Conservation (phyloP, 2,888 invertebrate genomes). For the Drymonia ruficornis region DNA sequence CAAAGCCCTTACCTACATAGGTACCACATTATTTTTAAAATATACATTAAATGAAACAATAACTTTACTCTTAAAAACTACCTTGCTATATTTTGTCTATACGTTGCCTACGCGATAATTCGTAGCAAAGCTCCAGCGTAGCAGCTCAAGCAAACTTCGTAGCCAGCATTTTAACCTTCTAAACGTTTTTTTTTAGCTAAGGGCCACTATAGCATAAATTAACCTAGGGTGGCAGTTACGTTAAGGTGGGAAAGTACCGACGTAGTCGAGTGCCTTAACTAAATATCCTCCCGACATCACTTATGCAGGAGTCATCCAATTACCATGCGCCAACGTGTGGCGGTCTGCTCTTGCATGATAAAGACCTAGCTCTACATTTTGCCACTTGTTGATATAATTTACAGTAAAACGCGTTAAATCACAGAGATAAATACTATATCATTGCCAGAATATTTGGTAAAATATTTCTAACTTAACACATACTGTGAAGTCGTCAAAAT, state of each 20-base stretch:
- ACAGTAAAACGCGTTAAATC: constrained; percentile 9
- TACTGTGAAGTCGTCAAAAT: too few relatives aligned
- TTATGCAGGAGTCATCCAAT: constrained; percentile 55
- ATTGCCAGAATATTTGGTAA: too few relatives aligned
- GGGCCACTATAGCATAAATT: constrained; percentile 18
- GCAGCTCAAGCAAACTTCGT: not conserved
- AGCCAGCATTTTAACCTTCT: not conserved
- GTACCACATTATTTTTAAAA: too few relatives aligned
- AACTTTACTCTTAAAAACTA: too few relatives aligned
- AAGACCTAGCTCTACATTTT: constrained; percentile 16
- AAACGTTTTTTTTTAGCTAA: too few relatives aligned
- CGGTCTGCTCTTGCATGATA: constrained; percentile 25
- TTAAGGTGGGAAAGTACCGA: constrained; percentile 15
- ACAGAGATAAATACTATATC: too few relatives aligned
- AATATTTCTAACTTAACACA: too few relatives aligned
- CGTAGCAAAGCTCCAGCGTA: not conserved
- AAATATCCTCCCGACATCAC: constrained; percentile 35
- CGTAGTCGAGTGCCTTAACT: constrained; percentile 23
- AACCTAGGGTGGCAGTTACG: constrained; percentile 21
- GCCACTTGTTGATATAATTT: constrained; percentile 6
- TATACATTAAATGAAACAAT: too few relatives aligned
- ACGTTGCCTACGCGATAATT: not conserved
- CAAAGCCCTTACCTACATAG: too few relatives aligned
- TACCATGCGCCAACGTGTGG: constrained; percentile 38
- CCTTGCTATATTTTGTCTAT: not conserved